Conservation (phyloP, 1,140 invertebrate species). For the Cataglyphis hispanica region DNA sequence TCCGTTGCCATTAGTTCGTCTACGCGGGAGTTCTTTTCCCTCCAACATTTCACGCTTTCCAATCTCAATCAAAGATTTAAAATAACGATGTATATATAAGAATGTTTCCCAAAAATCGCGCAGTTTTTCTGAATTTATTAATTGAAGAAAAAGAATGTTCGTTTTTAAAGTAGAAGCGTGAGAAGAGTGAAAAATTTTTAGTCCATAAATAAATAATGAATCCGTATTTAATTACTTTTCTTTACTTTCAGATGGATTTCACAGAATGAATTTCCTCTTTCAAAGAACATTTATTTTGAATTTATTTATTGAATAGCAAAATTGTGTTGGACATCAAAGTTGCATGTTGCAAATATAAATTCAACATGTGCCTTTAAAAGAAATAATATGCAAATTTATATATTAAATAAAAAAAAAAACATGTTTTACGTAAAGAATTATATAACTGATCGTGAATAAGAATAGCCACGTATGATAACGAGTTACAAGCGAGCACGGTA, state of each 20-base stretch:
- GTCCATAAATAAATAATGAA: not conserved
- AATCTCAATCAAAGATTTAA: constrained; percentile 20
- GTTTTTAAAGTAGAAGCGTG: not conserved
- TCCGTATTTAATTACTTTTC: not conserved
- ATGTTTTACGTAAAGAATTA: not conserved
- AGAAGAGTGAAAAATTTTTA: not conserved
- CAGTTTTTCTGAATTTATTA: not conserved
- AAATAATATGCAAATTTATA: constrained; percentile 16
- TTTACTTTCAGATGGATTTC: not conserved
- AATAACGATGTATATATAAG: not conserved
- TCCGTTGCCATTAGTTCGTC: constrained; percentile 62
- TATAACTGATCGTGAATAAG: not conserved
- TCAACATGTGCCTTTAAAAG: not conserved
- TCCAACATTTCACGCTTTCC: constrained; percentile 34
- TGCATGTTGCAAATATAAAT: constrained; percentile 11
- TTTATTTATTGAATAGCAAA: not conserved
- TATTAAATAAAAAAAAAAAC: constrained; percentile 2
- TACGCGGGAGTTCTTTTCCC: constrained; percentile 30
- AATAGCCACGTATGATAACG: not conserved
- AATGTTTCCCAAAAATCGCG: not conserved
- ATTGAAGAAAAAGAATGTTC: not conserved
- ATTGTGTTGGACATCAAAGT: not conserved
- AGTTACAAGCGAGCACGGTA: not conserved
- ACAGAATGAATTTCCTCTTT: too few relatives aligned
- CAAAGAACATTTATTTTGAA: not conserved